Evolutionary conservation across 2,797 vertebrate genomes (phyloP), one percentile per base, ranked within the genome.

Genomic region (Melanotaenia maccullochi): DNA sequence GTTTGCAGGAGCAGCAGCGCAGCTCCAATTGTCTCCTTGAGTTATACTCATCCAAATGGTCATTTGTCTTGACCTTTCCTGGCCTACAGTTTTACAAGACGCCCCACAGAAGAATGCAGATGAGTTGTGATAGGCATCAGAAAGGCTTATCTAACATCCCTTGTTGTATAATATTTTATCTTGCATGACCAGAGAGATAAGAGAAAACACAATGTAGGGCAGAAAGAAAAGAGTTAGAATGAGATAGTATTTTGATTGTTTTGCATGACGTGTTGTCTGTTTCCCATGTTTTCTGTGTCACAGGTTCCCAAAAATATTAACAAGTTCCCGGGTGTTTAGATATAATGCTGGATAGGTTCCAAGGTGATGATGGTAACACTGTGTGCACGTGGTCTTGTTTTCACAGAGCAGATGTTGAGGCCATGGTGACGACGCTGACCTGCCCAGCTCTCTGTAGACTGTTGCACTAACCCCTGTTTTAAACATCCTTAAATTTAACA

Each of bases 141-240:
- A 84, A 71, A 54, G 20, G 57, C 81, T 85, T 82, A 85, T 86
- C 73, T 87, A 73, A 84, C 75, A 70, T 71, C 71, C 33, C 49
- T 51, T 25, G 38, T 87, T 87, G 71, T 65, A 40, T 73, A 85
- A 89, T 60, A 42, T 73, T 47, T 77, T 33, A 86, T 85, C 74
- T 73, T 36, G 78, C 78, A 52, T 70, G 70, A 81, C 68, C 55
- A 67, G n/a, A 73, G 58, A 76, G 57, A 65, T 58, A 38, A 59
- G 5, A 71, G 40, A 28, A 76, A 35, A 76, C 60, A 28, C 65
- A 71, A 76, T 65, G 44, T 60, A 79, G 66, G 76, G 71, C 35
- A 57, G 25, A n/a, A 44, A 32, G 11, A 28, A 63, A 40, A 36
- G 28, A 25, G 24, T 54, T 14, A 25, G 13, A 12, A 28, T 54